These are phyloP conservation scores for Mermis nigrescens DNA, from an alignment of 2,888 invertebrate species.

Conservation along the genomic window DNA sequence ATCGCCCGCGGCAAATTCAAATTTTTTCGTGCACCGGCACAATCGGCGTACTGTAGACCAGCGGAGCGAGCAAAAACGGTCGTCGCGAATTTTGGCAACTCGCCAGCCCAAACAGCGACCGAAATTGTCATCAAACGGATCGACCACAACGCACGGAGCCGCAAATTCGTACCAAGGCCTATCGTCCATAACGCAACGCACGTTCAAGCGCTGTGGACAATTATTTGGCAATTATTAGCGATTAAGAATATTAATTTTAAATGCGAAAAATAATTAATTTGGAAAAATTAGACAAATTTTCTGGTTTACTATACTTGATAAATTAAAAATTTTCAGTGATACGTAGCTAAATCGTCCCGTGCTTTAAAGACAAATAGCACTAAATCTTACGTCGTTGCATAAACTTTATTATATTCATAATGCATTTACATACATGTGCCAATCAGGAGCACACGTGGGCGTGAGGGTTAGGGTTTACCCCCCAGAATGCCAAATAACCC, in stretches of 20 bases:
- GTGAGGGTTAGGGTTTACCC: too few species aligned
- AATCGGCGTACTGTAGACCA: neutral
- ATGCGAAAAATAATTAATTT: neutral
- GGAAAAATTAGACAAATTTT: slow-evolving; percentile 4
- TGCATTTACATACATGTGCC: too few species aligned
- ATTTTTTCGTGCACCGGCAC: neutral
- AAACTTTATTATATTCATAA: too few species aligned
- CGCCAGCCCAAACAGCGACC: slow-evolving; percentile 9
- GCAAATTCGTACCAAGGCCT: slow-evolving; percentile 2
- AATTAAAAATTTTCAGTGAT: too few species aligned
- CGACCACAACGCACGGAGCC: slow-evolving; percentile 4
- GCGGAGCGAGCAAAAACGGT: neutral
- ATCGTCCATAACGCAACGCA: slow-evolving; percentile 1
- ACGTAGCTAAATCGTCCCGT: too few species aligned
- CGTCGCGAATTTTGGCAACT: neutral
- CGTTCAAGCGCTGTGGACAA: neutral
- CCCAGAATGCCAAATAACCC: too few species aligned
- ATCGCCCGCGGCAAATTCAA: too few species aligned
- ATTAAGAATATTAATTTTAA: neutral
- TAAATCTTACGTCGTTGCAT: too few species aligned
- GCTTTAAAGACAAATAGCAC: too few species aligned
- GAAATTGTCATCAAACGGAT: slow-evolving; percentile 5
- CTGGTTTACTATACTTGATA: too few species aligned
- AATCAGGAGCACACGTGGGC: too few species aligned
- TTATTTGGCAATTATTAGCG: neutral